Base-by-base conservation (phyloP, 2,888 invertebrate genomes). In the Phlogophora meticulosa region DNA sequence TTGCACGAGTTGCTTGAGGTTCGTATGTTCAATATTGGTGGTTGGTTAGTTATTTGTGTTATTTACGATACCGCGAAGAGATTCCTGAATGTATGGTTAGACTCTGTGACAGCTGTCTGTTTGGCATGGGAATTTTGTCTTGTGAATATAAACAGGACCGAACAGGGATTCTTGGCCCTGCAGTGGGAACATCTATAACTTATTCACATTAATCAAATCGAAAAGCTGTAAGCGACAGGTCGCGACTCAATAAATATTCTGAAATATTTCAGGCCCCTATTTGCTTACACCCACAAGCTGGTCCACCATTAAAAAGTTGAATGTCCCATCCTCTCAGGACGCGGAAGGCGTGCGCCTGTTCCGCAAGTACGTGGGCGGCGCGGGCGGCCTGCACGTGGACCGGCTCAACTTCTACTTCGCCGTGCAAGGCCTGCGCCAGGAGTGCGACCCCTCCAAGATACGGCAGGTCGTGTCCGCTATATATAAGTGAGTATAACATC, bases 361-460 rank as follows among this genome's bases (percentile, higher is more conserved):
- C 96, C 97, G 97, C 91, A 96, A 96, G 93, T 98, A 97, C 94
- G 97, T 98, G 87, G 96, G 97, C 90, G 97, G 97, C 85, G 98
- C 98, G 91, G 98, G 97, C 86, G 97, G 96, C 77, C 96, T 97
- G 88, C 97, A 98, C 93, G 97, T 97, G 82, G 97, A 98, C 94
- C 97, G 98, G 61, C 96, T 98, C 87, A 97, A 98, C 93, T 99
- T 99, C 96, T 99, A 98, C 97, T 99, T 99, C 95, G 99, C 99
- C 58, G 98, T 98, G 93, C 98, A 98, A 91, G 98, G 98, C 61
- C 96, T 98, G 84, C 97, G 98, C 85, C 98, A 97, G 91, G 97
- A 98, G 93, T 92, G 94, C 81, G 94, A 95, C 84, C 90, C 91
- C 68, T 72, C 74, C 91, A 96, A 96, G 89, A 97, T 97, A 91